phyloP scores from a whole-genome alignment of 2,797 vertebrate genomes.

The Hozukius guyotensis region DNA sequence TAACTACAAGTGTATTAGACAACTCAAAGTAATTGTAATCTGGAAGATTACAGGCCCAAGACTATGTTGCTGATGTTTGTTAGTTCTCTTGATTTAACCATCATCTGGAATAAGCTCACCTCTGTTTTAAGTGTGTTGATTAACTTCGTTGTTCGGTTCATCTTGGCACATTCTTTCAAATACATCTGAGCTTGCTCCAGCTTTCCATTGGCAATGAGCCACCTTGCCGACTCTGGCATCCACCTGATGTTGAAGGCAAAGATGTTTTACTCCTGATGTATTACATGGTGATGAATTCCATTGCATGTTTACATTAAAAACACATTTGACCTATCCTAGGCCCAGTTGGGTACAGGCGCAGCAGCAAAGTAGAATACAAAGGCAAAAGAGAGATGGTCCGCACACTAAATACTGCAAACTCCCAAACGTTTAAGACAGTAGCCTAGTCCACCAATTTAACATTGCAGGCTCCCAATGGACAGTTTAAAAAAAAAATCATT shows the following conservation, averaged over 20 bases:
- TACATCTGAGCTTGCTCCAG: constrained; percentile 73
- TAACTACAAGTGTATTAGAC: neutral
- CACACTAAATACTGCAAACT: neutral
- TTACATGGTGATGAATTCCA: neutral
- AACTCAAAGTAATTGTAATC: neutral
- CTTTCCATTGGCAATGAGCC: constrained; percentile 80
- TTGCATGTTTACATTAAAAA: neutral
- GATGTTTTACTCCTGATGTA: neutral
- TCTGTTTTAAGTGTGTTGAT: constrained; percentile 64
- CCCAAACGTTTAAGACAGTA: too few species aligned
- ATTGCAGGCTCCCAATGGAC: too few species aligned
- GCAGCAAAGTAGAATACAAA: neutral
- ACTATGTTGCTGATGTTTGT: neutral
- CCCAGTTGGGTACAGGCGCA: neutral
- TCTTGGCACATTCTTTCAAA: constrained; percentile 77
- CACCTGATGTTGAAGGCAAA: constrained; percentile 65
- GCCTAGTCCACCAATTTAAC: too few species aligned
- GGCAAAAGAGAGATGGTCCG: neutral
- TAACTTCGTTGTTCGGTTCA: constrained; percentile 67
- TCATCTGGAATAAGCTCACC: constrained; percentile 55
- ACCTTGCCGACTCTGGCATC: constrained; percentile 83
- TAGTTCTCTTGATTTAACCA: neutral
- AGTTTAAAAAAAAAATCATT: neutral
- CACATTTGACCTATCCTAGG: neutral
- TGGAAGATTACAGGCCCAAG: neutral